These are phyloP conservation scores for Morpho helenor DNA, from an alignment of 2,888 invertebrate genomes.

Conservation along the genomic window DNA sequence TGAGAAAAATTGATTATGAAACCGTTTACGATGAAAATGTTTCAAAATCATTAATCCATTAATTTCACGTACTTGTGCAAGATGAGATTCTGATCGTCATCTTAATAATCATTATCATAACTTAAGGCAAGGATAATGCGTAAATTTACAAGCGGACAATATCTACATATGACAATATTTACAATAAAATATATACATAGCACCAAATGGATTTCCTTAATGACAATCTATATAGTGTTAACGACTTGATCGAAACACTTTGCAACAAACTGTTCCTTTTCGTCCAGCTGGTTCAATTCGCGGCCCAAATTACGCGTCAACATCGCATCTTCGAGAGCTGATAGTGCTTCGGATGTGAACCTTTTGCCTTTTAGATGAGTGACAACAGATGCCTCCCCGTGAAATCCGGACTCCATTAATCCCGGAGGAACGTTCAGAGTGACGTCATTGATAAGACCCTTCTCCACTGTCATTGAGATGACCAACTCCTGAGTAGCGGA, in stretches of 20 bases:
- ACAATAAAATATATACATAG: too few relatives aligned
- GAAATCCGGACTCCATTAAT: conserved; percentile 78
- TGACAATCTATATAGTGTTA: conserved; percentile 62
- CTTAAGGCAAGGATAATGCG: too few relatives aligned
- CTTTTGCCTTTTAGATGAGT: conserved; percentile 82
- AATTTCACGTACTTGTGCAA: too few relatives aligned
- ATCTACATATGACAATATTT: too few relatives aligned
- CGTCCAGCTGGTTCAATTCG: conserved; percentile 62
- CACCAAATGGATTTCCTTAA: too few relatives aligned
- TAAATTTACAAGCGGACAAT: too few relatives aligned
- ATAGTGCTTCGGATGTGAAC: conserved; percentile 82
- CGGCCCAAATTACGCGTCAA: conserved; percentile 52
- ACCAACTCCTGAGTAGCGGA: conserved; percentile 72
- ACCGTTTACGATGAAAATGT: too few relatives aligned
- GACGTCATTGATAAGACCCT: conserved; percentile 83
- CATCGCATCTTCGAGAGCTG: conserved; percentile 78
- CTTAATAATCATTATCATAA: too few relatives aligned
- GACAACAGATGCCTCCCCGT: conserved; percentile 82
- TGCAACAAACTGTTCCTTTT: conserved; percentile 80
- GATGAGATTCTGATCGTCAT: too few relatives aligned
- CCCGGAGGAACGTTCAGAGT: conserved; percentile 82
- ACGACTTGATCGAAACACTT: conserved; percentile 82
- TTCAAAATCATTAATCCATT: too few relatives aligned
- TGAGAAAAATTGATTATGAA: too few relatives aligned
- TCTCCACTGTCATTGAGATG: conserved; percentile 82